Evolutionary conservation across 2,797 vertebrate species (phyloP).

Genomic region (Dryobates pubescens): DNA sequence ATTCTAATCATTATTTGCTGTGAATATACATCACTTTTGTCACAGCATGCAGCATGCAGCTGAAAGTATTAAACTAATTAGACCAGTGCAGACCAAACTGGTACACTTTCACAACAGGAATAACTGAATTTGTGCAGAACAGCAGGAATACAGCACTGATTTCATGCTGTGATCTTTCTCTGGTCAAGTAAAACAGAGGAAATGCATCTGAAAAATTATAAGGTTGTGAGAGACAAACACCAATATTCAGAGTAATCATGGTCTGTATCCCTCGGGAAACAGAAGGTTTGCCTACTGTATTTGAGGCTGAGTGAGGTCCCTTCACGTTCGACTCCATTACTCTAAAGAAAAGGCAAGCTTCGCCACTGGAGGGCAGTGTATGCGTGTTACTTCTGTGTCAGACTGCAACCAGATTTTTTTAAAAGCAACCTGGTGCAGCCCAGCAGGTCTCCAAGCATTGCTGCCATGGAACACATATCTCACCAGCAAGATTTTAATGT

Average conservation of each 20-base stretch:
- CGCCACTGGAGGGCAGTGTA: constrained; percentile 9
- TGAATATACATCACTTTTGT: accelerated
- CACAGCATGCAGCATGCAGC: not conserved
- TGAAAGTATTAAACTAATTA: not conserved
- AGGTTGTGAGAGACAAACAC: not conserved
- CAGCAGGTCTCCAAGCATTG: accelerated
- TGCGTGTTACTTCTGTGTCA: accelerated
- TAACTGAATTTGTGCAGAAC: not conserved
- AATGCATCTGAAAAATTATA: accelerated
- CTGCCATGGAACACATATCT: accelerated
- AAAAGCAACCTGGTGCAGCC: accelerated
- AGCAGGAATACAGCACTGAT: not conserved
- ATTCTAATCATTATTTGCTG: not conserved
- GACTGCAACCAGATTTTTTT: accelerated
- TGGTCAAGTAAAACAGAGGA: not conserved
- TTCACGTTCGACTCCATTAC: accelerated
- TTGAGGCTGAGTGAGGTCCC: not conserved
- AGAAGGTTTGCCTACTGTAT: not conserved
- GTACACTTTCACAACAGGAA: not conserved
- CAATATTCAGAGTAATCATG: not conserved
- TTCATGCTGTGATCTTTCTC: not conserved
- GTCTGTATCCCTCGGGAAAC: not conserved
- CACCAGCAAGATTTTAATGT: not conserved
- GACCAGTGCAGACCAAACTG: not conserved
- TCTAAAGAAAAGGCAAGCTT: not conserved